Conservation (phyloP, 1,140 invertebrate species). For the Drosophila fuyamai region DNA sequence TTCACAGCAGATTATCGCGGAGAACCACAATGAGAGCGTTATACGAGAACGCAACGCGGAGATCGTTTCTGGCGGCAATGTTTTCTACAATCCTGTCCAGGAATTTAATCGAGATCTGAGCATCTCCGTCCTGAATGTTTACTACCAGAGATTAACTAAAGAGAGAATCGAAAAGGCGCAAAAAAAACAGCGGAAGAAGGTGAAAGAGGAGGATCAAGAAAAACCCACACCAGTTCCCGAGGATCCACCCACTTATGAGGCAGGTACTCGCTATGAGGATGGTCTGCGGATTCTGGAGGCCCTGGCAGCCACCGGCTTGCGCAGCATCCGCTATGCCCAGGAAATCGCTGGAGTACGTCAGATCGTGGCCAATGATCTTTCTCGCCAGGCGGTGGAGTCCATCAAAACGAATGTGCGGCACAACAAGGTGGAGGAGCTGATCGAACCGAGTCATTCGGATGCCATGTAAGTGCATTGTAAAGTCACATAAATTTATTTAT, state of each 20-base stretch:
- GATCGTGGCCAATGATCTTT: conserved; percentile 98
- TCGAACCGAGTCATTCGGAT: conserved; percentile 91
- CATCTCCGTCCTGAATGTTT: conserved; percentile 88
- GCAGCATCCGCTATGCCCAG: conserved; percentile 98
- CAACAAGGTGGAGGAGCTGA: conserved; percentile 91
- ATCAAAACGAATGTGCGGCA: conserved; percentile 93
- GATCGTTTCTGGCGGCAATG: conserved; percentile 86
- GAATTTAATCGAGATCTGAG: conserved; percentile 98
- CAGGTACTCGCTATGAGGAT: conserved; percentile 84
- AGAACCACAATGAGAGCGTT: conserved; percentile 55
- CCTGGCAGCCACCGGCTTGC: conserved; percentile 94
- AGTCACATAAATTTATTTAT: too few relatives aligned
- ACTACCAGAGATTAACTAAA: conserved; percentile 85
- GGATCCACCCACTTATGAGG: conserved; percentile 16
- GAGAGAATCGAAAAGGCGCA: conserved; percentile 59
- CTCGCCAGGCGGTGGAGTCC: conserved; percentile 92
- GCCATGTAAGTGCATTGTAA: conserved; percentile 88
- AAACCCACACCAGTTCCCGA: background rate
- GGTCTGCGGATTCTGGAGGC: conserved; percentile 95
- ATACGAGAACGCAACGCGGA: conserved; percentile 73
- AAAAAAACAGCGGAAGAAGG: conserved; percentile 58
- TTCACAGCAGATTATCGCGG: conserved; percentile 2
- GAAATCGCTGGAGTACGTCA: conserved; percentile 93
- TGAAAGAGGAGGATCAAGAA: conserved; percentile 15
- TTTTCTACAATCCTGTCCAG: conserved; percentile 99